These are phyloP conservation scores for Mustela erminea DNA, from an alignment of 2,797 vertebrate species.

Conservation along the genomic window DNA sequence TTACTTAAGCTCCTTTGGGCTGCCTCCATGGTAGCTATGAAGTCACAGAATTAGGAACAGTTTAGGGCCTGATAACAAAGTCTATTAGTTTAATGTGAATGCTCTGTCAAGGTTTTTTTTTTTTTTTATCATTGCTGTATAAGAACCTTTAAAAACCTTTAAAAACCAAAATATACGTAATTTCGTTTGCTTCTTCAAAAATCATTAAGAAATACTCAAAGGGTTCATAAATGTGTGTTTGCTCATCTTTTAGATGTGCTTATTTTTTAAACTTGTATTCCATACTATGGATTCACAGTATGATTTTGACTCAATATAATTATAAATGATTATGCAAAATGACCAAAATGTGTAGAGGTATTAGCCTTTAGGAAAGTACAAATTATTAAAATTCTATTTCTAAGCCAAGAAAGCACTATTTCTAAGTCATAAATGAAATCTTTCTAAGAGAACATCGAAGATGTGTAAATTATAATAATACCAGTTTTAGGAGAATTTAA, in stretches of 20 bases:
- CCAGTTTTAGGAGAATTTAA: conserved; percentile 54
- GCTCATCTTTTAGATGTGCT: conserved; percentile 19
- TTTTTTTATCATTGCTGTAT: neutral
- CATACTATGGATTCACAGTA: conserved; percentile 10
- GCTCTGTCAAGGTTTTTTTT: neutral
- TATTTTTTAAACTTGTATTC: conserved; percentile 43
- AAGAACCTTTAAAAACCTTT: conserved; percentile 63
- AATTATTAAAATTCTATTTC: conserved; percentile 49
- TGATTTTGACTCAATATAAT: conserved; percentile 60
- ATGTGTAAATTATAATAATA: conserved; percentile 33
- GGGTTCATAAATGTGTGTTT: conserved; percentile 41
- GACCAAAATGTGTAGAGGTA: neutral
- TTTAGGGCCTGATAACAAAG: conserved; percentile 63
- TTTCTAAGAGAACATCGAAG: conserved; percentile 54
- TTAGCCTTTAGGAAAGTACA: conserved; percentile 14
- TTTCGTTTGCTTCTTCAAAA: conserved; percentile 60
- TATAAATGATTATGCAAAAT: conserved; percentile 65
- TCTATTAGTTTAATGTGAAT: conserved; percentile 54
- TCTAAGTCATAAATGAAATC: conserved; percentile 63
- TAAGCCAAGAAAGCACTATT: neutral
- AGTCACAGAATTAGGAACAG: conserved; percentile 68
- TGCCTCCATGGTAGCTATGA: conserved; percentile 80
- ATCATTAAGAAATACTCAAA: conserved; percentile 7
- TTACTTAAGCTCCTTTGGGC: conserved; percentile 80
- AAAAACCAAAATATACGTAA: conserved; percentile 47